Percentiles rank a stretch among this genome's conserved stretches.
These are phyloP conservation scores for Xenops minutus DNA, from an alignment of 2,797 vertebrate species.

Conservation along the genomic window DNA sequence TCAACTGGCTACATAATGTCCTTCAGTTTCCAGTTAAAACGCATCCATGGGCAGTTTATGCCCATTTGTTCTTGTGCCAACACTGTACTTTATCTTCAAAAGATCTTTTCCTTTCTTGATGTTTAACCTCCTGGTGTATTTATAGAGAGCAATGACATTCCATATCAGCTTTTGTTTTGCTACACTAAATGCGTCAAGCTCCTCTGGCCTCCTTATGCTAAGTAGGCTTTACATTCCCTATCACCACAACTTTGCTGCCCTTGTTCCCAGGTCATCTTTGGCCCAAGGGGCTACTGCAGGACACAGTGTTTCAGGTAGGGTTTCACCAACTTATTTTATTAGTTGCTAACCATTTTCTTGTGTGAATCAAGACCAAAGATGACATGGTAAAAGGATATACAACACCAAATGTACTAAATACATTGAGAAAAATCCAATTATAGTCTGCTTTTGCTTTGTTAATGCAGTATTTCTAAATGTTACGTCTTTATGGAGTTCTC, in stretches of 20 bases:
- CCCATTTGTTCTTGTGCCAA: slow-evolving; percentile 53
- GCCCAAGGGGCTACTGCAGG: background rate
- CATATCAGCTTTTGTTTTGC: slow-evolving; percentile 29
- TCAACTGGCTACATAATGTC: background rate
- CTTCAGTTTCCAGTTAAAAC: slow-evolving; percentile 30
- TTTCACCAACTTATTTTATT: background rate
- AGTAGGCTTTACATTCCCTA: background rate
- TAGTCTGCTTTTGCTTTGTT: background rate
- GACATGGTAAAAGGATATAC: background rate
- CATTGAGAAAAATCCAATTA: background rate
- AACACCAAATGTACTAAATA: background rate
- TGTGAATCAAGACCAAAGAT: background rate
- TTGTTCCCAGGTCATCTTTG: background rate
- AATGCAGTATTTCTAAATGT: background rate
- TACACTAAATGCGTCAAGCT: background rate
- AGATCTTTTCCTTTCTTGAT: slow-evolving; percentile 41
- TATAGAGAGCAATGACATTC: slow-evolving; percentile 9
- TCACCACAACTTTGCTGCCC: background rate
- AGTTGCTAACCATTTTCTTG: background rate
- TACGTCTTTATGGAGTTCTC: background rate
- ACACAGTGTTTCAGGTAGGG: background rate
- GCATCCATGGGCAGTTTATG: slow-evolving; percentile 10
- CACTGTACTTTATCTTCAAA: slow-evolving; percentile 29
- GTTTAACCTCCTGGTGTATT: slow-evolving; percentile 26
- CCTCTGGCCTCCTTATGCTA: background rate